Evolutionary conservation across 2,888 invertebrate genomes (phyloP), one percentile per base, ranked within the genome.

Genomic region (Hanleya hanleyi): DNA sequence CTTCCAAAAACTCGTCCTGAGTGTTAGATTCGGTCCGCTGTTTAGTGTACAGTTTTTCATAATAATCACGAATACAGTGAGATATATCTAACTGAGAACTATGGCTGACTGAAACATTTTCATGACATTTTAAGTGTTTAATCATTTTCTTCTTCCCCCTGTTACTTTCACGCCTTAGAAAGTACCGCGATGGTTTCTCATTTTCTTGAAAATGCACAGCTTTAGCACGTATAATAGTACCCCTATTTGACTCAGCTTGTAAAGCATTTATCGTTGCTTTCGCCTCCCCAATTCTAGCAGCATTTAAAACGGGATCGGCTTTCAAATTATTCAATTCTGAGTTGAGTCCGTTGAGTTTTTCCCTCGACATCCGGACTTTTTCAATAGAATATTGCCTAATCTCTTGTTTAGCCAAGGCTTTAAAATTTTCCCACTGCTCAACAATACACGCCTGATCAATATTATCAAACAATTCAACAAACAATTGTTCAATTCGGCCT

Each of bases 121-220:
- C 2, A 26, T 57, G 57, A 4, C 57, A 57, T 15, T 15, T 57
- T 22, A 26, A 15, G 22, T 4, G 22, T 57, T 57, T 57, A 4
- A 57, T 51, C 51, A 51, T 26, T 26, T 57, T 57, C 26, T 57
- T 57, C n/a, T 57, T 57, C 32, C 29, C 57, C 4, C 57, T 57
- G 4, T 32, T 32, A 22, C 22, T 32, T 57, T 57, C 29, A 22
- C 57, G 22, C 57, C 3, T 4, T 22, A 57, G 4, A 57, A 57
- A 57, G 29, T 57, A 57, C 29, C 29, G 22, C 32, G 57, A 29
- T 1, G 57, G 57, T 26, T 57, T 57, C 29, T 57, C 5, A 15
- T 32, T 9, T 26, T 57, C 12, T 15, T 57, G 26, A 29, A 57
- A 57, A 57, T 57, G 57, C 15, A 32, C 15, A 4, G 57, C 57